A percentile compares a stretch with the other conserved stretches of the same genome.
phyloP scores from a whole-genome alignment of 2,888 invertebrate species.

The Dryomyza anilis region DNA sequence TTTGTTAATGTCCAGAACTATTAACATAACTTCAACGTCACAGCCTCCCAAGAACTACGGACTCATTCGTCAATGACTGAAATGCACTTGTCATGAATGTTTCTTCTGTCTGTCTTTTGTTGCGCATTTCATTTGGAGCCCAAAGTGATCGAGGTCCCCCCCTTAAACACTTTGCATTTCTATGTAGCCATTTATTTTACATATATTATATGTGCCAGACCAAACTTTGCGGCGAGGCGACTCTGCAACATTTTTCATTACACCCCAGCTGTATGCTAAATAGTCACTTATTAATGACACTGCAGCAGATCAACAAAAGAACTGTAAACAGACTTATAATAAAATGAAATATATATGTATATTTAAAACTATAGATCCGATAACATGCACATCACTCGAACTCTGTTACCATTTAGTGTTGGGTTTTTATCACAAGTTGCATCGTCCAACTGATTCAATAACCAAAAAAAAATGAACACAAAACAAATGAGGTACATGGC shows the following conservation, averaged over 20 bases:
- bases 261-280: conserved; percentile 2
- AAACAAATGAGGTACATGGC: conserved; percentile 6
- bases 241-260: not conserved
- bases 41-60: no score
- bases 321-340: conserved; percentile 16
- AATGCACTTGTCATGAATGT: conserved; percentile 16
- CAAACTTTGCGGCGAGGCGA: not conserved
- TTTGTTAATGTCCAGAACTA: no score
- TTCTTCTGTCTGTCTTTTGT: not conserved
- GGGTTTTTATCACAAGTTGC: not conserved
- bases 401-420: not conserved
- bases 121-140: not conserved
- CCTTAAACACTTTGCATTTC: no score
- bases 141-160: not conserved
- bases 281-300: conserved; percentile 7
- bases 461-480: no score
- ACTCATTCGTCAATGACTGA: conserved; percentile 22
- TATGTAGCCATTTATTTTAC: no score
- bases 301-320: not conserved
- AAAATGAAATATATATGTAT: no score
- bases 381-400: not conserved
- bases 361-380: no score
- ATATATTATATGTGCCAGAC: not conserved
- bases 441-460: no score
- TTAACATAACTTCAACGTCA: no score